These are phyloP conservation scores for Polyploca ridens DNA, from an alignment of 2,888 invertebrate genomes.

Conservation along the genomic window DNA sequence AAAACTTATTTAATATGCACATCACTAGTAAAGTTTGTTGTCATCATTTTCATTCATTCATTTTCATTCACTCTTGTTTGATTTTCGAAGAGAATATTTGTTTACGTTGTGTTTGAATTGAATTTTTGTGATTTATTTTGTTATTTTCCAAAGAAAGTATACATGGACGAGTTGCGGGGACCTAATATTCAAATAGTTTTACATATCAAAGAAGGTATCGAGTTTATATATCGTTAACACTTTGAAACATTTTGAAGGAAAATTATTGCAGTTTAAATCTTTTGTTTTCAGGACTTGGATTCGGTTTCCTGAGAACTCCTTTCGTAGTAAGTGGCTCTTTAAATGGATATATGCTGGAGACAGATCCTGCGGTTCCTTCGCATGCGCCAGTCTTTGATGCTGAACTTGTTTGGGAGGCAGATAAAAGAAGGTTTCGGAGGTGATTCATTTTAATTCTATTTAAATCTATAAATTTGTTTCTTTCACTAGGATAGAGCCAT, in stretches of 20 bases:
- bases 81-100: conserved; percentile 53
- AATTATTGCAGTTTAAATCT: neutral
- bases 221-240: neutral
- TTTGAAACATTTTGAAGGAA: neutral
- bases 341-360: conserved; percentile 87
- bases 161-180: conserved; percentile 87
- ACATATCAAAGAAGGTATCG: conserved; percentile 86
- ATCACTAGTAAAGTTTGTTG: neutral
- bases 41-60: neutral
- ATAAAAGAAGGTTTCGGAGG: conserved; percentile 88
- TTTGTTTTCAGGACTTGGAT: conserved; percentile 79
- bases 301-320: conserved; percentile 81
- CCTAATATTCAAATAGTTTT: conserved; percentile 87
- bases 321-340: conserved; percentile 85
- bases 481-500: no score
- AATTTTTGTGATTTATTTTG: conserved; percentile 48
- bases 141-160: conserved; percentile 38
- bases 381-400: conserved; percentile 87
- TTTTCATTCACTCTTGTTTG: conserved; percentile 30
- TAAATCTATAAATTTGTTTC: no score
- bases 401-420: conserved; percentile 92
- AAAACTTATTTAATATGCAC: neutral
- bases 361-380: conserved; percentile 85
- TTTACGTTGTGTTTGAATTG: conserved; percentile 67
- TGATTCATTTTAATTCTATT: conserved; percentile 42